Evolutionary conservation across 2,113 vertebrate genomes (phyloP), one percentile per base, ranked within the genome.

Genomic region (Suncus etruscus): DNA sequence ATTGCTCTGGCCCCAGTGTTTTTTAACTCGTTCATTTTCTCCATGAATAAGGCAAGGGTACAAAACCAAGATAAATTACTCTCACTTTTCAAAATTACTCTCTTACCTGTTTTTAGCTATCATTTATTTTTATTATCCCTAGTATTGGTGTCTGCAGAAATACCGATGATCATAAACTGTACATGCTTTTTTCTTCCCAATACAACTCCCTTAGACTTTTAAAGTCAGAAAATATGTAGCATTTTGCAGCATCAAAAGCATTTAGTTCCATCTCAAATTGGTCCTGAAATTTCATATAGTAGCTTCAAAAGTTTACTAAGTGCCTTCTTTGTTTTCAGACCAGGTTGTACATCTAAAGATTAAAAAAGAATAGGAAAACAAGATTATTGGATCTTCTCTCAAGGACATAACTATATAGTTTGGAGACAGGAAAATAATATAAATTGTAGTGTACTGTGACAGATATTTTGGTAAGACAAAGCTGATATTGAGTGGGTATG

Each of bases 321-420:
- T 50, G 3, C 58, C 58, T 61, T 61, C 45, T 81, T 54, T 80
- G 27, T 50, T 4, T 39, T 18, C 58, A 82, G 20, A 14, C 31
- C 47, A 25, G 51, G 6, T 81, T 51, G 39, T 91, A 48, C 61
- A 5, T 87, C 27, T 32, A 51, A 0, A 29, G 24, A 1, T 68
- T 39, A 91, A 6, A 61, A 81, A 18, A 66, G 81, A 88, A 80
- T 69, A 87, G 8, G 31, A 74, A 82, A 81, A 66, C 74, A 72
- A 84, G 29, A 86, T 61, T 51, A 1, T 51, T 18, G 15, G 18
- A 61, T 54, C 32, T 75, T 74, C 65, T 78, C 27, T 84, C 24
- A 91, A 84, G 32, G 39, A 75, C 15, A 14, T 61, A 16, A 51
- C 50, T 81, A 7, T 63, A 61, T 61, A 83, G 32, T 22, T 81